These are phyloP conservation scores for Zootermopsis nevadensis DNA, from an alignment of 2,888 invertebrate species.

Conservation along the genomic window DNA sequence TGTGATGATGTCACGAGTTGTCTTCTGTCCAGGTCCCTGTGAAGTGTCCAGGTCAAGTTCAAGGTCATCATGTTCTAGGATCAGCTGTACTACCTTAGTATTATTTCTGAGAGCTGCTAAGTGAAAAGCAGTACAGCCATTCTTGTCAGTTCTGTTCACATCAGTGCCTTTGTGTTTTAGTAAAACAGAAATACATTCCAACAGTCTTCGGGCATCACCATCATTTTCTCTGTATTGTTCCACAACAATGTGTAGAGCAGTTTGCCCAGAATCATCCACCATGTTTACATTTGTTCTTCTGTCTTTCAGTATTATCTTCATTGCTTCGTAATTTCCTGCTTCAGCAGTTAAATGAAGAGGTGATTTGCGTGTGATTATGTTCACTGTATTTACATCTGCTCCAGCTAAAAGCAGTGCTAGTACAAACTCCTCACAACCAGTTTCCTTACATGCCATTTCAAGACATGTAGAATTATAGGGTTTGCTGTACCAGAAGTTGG, in stretches of 20 bases:
- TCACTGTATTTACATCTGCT: slow-evolving; percentile 40
- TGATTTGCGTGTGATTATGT: not conserved
- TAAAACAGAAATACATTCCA: slow-evolving; percentile 17
- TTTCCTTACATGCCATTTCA: slow-evolving; percentile 68
- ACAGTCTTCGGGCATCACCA: not conserved
- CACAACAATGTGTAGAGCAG: slow-evolving; percentile 37
- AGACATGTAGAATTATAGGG: slow-evolving; percentile 72
- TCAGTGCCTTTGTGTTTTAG: slow-evolving; percentile 19
- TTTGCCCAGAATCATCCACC: slow-evolving; percentile 31
- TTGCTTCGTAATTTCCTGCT: not conserved
- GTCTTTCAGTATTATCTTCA: slow-evolving; percentile 15
- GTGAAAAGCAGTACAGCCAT: slow-evolving; percentile 36
- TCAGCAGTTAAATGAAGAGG: slow-evolving; percentile 38
- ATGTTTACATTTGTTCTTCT: slow-evolving; percentile 25
- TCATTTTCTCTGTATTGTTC: not conserved
- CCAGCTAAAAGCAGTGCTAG: slow-evolving; percentile 32
- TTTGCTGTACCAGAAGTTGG: slow-evolving; percentile 68
- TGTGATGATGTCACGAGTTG: slow-evolving; percentile 6
- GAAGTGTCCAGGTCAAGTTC: slow-evolving; percentile 63
- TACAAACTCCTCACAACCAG: slow-evolving; percentile 68
- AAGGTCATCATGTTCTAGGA: slow-evolving; percentile 67
- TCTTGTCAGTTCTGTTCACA: slow-evolving; percentile 13
- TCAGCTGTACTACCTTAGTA: slow-evolving; percentile 67
- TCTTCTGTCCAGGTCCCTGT: slow-evolving; percentile 57
- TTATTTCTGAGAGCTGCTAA: slow-evolving; percentile 66